A percentile compares a stretch with the other conserved stretches of the same genome.
Conservation (phyloP, 1,140 invertebrate genomes). For the Maconellicoccus hirsutus region DNA sequence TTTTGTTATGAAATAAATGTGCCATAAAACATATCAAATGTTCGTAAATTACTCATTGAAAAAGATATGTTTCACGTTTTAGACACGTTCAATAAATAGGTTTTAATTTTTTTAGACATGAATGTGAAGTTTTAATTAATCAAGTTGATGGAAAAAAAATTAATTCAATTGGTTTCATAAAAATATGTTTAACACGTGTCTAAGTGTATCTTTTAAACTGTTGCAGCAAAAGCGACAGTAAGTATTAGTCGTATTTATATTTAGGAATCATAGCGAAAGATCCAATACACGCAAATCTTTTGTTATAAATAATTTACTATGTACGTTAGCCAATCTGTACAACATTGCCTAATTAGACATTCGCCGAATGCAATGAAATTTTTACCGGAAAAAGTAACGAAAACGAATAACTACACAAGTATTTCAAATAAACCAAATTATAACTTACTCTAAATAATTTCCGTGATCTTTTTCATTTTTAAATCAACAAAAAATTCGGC, state of each 20-base stretch:
- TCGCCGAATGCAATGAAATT: background rate
- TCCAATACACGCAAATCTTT: background rate
- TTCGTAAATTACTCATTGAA: too few relatives aligned
- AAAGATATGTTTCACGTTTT: too few relatives aligned
- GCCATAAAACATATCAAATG: too few relatives aligned
- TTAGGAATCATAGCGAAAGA: background rate
- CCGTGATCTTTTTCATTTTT: background rate
- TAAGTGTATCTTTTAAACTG: too few relatives aligned
- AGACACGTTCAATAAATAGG: too few relatives aligned
- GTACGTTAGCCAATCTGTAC: background rate
- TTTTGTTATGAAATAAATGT: too few relatives aligned
- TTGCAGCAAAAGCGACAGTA: too few relatives aligned
- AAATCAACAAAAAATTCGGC: background rate
- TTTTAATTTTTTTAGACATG: too few relatives aligned
- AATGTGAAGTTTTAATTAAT: too few relatives aligned
- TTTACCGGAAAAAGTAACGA: background rate
- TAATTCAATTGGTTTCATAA: too few relatives aligned
- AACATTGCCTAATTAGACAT: background rate
- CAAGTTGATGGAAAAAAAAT: too few relatives aligned
- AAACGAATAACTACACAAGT: background rate
- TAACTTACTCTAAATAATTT: background rate
- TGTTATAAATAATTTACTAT: slow-evolving; percentile 6
- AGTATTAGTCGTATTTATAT: background rate
- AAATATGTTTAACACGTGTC: too few relatives aligned
- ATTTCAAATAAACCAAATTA: background rate